phyloP scores from a whole-genome alignment of 2,797 vertebrate species.

The Falco novaeseelandiae region DNA sequence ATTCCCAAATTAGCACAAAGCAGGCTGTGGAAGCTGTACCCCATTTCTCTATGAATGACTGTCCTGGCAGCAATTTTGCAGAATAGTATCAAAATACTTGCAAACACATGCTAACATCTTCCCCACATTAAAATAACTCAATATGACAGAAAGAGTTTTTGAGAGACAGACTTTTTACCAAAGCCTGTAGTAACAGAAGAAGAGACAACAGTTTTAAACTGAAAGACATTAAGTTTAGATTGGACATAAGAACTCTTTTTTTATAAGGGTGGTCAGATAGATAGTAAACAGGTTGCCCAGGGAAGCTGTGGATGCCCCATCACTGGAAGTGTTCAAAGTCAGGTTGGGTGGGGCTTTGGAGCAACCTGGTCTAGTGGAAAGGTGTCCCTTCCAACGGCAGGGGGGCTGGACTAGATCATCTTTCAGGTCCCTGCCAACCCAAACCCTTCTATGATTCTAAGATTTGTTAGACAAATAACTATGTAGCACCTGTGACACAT shows the following conservation, averaged over 20 bases:
- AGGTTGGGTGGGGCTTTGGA: neutral
- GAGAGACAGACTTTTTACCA: neutral
- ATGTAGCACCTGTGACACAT: neutral
- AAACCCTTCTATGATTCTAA: neutral
- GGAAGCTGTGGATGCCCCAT: neutral
- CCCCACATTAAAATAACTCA: neutral
- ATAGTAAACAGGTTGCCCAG: neutral
- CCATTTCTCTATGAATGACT: neutral
- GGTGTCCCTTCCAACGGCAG: neutral
- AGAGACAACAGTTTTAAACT: neutral
- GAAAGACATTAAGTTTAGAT: neutral
- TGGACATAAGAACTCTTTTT: neutral
- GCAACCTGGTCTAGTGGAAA: neutral
- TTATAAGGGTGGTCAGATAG: neutral
- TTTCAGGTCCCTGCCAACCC: neutral
- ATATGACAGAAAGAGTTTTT: neutral
- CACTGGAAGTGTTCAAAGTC: neutral
- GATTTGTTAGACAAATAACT: neutral
- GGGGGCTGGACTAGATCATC: too few relatives aligned
- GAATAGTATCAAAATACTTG: neutral
- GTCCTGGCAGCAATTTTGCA: neutral
- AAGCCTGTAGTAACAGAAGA: neutral
- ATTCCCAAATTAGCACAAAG: neutral
- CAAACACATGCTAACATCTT: neutral
- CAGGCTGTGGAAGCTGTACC: neutral